These are phyloP conservation scores for Chrysemys picta DNA, from an alignment of 2,113 vertebrate species.

Conservation along the genomic window DNA sequence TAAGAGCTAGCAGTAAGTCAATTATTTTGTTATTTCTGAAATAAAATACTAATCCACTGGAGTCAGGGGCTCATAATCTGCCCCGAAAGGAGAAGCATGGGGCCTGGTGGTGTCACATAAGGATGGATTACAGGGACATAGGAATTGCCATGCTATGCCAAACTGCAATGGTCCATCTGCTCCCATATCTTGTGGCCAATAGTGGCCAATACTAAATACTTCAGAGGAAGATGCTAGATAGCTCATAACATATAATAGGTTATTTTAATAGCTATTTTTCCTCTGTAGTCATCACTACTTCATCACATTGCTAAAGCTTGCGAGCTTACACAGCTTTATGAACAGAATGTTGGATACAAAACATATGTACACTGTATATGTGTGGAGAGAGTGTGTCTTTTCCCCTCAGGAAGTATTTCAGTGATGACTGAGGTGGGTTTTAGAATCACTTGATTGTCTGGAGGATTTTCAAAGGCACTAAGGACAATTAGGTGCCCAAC, in stretches of 20 bases:
- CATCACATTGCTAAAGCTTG: not conserved
- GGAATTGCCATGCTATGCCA: not conserved
- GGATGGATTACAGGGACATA: accelerated
- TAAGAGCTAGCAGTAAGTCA: no score
- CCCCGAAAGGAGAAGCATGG: not conserved
- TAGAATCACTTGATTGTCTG: not conserved
- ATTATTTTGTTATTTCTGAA: not conserved
- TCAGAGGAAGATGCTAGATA: not conserved
- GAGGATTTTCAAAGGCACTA: not conserved
- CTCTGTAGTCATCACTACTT: not conserved
- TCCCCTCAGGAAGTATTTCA: not conserved
- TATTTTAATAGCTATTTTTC: not conserved
- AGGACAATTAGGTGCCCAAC: not conserved
- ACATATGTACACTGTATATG: accelerated
- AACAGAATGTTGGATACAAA: not conserved
- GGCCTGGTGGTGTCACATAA: not conserved
- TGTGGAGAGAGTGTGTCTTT: not conserved
- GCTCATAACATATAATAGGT: no score
- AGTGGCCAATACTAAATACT: not conserved
- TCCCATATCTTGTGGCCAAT: not conserved
- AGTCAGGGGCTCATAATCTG: not conserved
- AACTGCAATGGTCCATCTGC: not conserved
- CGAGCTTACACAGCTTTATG: no score
- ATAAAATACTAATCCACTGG: not conserved
- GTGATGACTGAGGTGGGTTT: not conserved